A percentile compares a stretch with the other conserved stretches of the same genome.
Conservation (phyloP, 2,113 vertebrate species). For the Spea multiplicata region DNA sequence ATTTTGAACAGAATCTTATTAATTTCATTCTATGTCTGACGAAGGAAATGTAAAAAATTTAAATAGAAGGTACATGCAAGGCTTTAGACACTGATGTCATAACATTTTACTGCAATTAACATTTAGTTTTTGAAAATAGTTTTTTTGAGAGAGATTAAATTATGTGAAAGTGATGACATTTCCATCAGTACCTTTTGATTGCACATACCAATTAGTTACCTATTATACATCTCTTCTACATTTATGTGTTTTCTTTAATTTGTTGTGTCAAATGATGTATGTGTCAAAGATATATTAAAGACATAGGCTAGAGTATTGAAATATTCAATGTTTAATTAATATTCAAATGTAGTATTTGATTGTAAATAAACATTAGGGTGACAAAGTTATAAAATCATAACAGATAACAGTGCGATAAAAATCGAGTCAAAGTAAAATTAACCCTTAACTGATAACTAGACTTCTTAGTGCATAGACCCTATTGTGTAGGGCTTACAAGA, state of each 20-base stretch:
- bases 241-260: constrained; percentile 3
- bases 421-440: too few species aligned
- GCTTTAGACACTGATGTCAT: neutral
- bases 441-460: too few species aligned
- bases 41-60: constrained; percentile 3
- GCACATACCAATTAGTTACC: constrained; percentile 20
- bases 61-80: neutral
- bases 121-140: constrained; percentile 5
- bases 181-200: constrained; percentile 20
- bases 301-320: neutral
- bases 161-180: constrained; percentile 22
- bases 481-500: too few species aligned
- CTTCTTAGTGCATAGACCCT: too few species aligned
- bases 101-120: constrained; percentile 18
- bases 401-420: too few species aligned
- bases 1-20: neutral
- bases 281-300: neutral
- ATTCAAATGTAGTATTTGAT: neutral
- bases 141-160: constrained; percentile 1
- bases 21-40: neutral
- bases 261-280: neutral
- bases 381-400: too few species aligned
- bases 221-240: neutral
- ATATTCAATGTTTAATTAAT: neutral
- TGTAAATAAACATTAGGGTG: neutral